Conservation (phyloP, 2,113 vertebrate genomes). For the Brachyhypopomus occidentalis region DNA sequence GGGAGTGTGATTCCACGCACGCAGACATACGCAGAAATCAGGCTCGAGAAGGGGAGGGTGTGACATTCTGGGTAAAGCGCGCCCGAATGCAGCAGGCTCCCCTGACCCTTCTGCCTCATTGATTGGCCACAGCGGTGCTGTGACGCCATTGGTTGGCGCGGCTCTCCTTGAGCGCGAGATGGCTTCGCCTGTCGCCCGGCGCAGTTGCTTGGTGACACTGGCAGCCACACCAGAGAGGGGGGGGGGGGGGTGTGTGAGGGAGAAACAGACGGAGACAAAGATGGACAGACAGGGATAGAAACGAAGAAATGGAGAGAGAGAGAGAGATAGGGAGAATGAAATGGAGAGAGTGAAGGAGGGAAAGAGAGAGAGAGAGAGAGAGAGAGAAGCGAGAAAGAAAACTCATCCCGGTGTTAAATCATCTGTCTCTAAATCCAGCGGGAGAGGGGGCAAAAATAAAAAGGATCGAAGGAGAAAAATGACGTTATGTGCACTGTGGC, state of each 20-base stretch:
- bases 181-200: constrained; percentile 51
- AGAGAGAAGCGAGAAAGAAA: constrained; percentile 5
- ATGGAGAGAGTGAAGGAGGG: too few relatives aligned
- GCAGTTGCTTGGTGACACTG: constrained; percentile 65
- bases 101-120: constrained; percentile 30
- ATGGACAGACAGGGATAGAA: constrained; percentile 4
- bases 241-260: neutral
- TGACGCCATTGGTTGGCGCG: constrained; percentile 42
- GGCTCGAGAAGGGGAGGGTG: neutral
- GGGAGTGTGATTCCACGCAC: neutral
- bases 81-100: constrained; percentile 32
- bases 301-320: neutral
- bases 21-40: neutral
- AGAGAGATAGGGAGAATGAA: neutral
- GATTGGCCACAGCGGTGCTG: constrained; percentile 41
- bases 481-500: constrained; percentile 35
- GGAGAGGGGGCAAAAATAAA: neutral
- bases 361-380: neutral
- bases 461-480: constrained; percentile 9
- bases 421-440: constrained; percentile 30
- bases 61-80: constrained; percentile 20
- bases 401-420: constrained; percentile 26
- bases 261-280: constrained; percentile 38
- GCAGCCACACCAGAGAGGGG: constrained; percentile 55
- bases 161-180: constrained; percentile 52